These are phyloP conservation scores for Falco novaeseelandiae DNA, from an alignment of 2,797 vertebrate genomes.

Conservation along the genomic window DNA sequence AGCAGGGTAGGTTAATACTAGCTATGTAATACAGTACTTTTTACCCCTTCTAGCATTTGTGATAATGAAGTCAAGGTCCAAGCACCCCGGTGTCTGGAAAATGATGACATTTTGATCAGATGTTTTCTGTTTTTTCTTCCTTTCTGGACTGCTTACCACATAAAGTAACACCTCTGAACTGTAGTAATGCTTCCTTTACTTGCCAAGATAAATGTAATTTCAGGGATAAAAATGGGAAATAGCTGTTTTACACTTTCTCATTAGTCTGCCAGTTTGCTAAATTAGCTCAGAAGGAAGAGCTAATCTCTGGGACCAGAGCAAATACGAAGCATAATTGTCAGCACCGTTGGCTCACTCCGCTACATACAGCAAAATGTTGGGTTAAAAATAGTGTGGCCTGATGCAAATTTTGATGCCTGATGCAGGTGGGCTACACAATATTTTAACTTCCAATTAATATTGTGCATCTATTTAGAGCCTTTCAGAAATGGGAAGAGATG, in stretches of 20 bases:
- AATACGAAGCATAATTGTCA: not conserved
- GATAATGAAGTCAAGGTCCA: not conserved
- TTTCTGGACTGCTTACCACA: not conserved
- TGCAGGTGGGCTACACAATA: not conserved
- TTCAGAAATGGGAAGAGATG: not conserved
- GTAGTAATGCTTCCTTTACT: not conserved
- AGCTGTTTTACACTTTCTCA: not conserved
- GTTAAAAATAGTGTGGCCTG: not conserved
- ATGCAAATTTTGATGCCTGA: not conserved
- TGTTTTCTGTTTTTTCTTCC: constrained; percentile 5
- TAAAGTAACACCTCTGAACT: not conserved
- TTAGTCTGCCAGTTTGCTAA: constrained; percentile 8
- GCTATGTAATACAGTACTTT: not conserved
- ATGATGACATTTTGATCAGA: not conserved
- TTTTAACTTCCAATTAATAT: not conserved
- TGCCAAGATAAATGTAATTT: constrained; percentile 12
- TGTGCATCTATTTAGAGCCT: not conserved
- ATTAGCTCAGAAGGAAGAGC: not conserved
- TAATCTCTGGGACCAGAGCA: not conserved
- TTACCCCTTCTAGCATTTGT: not conserved
- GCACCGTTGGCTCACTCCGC: not conserved
- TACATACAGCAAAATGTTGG: not conserved
- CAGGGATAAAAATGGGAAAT: not conserved
- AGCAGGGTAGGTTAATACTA: not conserved
- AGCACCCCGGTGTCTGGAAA: not conserved